phyloP scores from a whole-genome alignment of 2,797 vertebrate species.

The Chiroxiphia lanceolata region DNA sequence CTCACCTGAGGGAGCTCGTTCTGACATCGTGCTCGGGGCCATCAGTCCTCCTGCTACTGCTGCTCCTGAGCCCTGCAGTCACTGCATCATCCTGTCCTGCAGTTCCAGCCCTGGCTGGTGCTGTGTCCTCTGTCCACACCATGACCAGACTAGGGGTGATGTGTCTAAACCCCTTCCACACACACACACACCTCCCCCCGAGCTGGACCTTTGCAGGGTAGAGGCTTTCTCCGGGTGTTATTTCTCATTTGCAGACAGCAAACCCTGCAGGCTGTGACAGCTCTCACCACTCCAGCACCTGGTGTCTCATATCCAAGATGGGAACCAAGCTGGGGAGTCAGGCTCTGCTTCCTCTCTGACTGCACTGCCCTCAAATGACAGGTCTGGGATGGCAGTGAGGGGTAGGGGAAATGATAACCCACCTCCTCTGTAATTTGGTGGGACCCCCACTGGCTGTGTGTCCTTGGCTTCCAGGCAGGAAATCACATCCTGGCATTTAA shows the following conservation, averaged over 20 bases:
- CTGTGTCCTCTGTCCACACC: background rate
- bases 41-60: background rate
- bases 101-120: background rate
- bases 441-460: background rate
- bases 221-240: conserved; percentile 1
- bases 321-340: conserved; percentile 41
- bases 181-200: background rate
- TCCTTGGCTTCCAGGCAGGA: background rate
- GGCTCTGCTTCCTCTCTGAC: conserved; percentile 24
- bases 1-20: background rate
- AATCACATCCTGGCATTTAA: background rate
- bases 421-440: conserved; percentile 12
- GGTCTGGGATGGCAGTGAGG: background rate
- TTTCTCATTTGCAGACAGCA: conserved; percentile 60
- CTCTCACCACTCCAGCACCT: conserved; percentile 53
- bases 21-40: background rate
- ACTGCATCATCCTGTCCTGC: background rate
- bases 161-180: background rate
- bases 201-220: background rate
- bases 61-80: background rate
- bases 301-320: conserved; percentile 55
- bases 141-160: background rate
- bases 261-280: conserved; percentile 66
- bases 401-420: background rate
- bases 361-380: conserved; percentile 57